Percentiles rank a stretch among this genome's conserved stretches.
These are phyloP conservation scores for Camponotus floridanus DNA, from an alignment of 1,140 invertebrate species.

Conservation along the genomic window DNA sequence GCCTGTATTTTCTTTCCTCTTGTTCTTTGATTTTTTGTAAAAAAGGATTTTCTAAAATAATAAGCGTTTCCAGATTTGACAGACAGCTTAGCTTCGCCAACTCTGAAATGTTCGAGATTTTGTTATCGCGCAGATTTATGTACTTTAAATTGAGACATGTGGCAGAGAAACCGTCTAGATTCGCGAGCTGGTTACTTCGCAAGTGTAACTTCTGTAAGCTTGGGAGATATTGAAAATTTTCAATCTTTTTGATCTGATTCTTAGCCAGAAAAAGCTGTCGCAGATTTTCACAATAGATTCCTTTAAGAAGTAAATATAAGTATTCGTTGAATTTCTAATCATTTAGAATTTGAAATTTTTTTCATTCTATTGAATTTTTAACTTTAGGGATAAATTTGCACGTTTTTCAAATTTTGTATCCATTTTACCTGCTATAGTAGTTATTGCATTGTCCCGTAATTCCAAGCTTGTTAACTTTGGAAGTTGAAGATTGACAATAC, in stretches of 20 bases:
- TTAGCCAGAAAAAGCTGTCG: slow-evolving; percentile 61
- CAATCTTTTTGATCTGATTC: slow-evolving; percentile 68
- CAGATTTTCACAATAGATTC: slow-evolving; percentile 61
- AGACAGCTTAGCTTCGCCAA: slow-evolving; percentile 52
- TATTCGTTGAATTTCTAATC: not conserved
- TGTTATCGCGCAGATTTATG: slow-evolving; percentile 58
- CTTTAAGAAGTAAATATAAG: slow-evolving; percentile 7
- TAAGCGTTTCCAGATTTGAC: slow-evolving; percentile 34
- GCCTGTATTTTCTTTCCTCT: slow-evolving; percentile 25
- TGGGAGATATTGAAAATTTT: slow-evolving; percentile 48
- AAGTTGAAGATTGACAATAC: slow-evolving; percentile 46
- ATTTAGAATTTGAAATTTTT: not conserved
- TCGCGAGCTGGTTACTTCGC: slow-evolving; percentile 59
- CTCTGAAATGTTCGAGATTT: slow-evolving; percentile 49
- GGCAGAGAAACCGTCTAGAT: slow-evolving; percentile 52
- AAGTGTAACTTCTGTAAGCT: slow-evolving; percentile 63
- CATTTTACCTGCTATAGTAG: slow-evolving; percentile 38
- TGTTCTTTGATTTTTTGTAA: not conserved
- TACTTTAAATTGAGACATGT: slow-evolving; percentile 46
- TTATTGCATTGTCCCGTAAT: slow-evolving; percentile 62
- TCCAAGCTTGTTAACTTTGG: slow-evolving; percentile 63
- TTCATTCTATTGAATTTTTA: not conserved
- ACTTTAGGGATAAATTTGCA: not conserved
- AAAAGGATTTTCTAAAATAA: slow-evolving; percentile 60
- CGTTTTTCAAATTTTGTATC: not conserved